phyloP scores from a whole-genome alignment of 2,113 vertebrate species.

The Xyliphius kryptos region DNA sequence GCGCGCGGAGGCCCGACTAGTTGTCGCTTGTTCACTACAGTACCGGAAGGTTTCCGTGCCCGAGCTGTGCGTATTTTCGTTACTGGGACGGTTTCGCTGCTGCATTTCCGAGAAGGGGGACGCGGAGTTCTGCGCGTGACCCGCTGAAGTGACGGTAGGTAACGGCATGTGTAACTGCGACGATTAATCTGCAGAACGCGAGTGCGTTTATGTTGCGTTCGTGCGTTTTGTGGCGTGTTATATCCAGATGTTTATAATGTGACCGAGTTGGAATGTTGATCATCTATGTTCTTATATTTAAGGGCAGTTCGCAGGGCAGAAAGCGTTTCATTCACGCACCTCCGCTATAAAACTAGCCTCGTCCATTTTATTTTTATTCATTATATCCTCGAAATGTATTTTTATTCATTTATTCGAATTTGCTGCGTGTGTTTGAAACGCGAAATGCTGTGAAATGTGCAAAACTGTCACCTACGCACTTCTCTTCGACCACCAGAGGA shows the following conservation, averaged over 20 bases:
- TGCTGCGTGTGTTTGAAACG: neutral
- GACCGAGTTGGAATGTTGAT: no score
- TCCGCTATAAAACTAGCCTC: no score
- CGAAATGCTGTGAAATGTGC: neutral
- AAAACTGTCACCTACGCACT: slow-evolving; percentile 14
- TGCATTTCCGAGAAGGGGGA: neutral
- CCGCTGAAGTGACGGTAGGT: slow-evolving; percentile 31
- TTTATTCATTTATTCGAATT: neutral
- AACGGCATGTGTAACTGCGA: neutral
- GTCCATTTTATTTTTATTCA: no score
- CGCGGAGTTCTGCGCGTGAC: slow-evolving; percentile 12
- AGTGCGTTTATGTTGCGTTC: no score
- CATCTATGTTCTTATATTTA: no score
- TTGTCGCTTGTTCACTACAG: slow-evolving; percentile 39
- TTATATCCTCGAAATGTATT: no score
- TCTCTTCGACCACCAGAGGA: slow-evolving; percentile 46
- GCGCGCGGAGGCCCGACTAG: slow-evolving; percentile 53
- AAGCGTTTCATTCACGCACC: no score
- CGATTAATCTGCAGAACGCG: neutral
- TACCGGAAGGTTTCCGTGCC: slow-evolving; percentile 8
- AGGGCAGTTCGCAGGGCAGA: no score
- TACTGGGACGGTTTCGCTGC: slow-evolving; percentile 41
- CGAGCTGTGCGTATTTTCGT: slow-evolving; percentile 25
- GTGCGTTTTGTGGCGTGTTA: no score
- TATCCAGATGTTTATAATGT: no score